These are phyloP conservation scores for Acanthaster planci DNA, from an alignment of 35 echinoderm and acorn worm species.

Conservation along the genomic window DNA sequence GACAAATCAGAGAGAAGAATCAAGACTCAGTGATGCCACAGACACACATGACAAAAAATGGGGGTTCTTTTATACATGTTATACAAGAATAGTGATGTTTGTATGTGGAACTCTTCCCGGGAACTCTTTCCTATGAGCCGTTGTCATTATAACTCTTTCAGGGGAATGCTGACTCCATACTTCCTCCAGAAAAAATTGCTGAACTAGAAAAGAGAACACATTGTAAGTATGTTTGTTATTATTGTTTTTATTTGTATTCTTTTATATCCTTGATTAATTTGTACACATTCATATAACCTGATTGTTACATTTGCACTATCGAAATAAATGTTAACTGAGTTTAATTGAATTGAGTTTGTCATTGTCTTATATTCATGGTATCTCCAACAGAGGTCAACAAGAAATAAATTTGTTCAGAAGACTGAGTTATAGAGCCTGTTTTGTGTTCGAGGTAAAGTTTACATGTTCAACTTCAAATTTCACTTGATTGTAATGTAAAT, in stretches of 20 bases:
- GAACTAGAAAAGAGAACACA: conserved; percentile 4
- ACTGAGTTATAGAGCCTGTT: neutral
- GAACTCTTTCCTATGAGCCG: no score
- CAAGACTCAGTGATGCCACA: no score
- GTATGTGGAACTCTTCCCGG: no score
- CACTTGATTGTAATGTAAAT: neutral
- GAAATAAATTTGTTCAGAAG: neutral
- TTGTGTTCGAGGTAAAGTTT: neutral
- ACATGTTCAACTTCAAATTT: neutral
- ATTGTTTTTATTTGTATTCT: neutral
- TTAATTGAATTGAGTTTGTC: no score
- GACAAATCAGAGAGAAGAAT: no score
- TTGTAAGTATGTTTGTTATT: neutral
- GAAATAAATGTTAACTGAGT: no score
- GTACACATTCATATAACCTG: no score
- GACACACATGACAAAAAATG: no score
- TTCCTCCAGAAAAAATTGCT: conserved; percentile 2
- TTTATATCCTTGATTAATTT: neutral
- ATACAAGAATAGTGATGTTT: no score
- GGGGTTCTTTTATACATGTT: no score
- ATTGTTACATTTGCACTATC: no score
- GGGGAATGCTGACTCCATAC: conserved; percentile 5
- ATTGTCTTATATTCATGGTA: neutral
- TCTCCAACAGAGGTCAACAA: neutral
- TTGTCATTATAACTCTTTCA: neutral